These are phyloP conservation scores for Caenorhabditis panamensis DNA, from an alignment of 2,888 invertebrate species.

Conservation along the genomic window DNA sequence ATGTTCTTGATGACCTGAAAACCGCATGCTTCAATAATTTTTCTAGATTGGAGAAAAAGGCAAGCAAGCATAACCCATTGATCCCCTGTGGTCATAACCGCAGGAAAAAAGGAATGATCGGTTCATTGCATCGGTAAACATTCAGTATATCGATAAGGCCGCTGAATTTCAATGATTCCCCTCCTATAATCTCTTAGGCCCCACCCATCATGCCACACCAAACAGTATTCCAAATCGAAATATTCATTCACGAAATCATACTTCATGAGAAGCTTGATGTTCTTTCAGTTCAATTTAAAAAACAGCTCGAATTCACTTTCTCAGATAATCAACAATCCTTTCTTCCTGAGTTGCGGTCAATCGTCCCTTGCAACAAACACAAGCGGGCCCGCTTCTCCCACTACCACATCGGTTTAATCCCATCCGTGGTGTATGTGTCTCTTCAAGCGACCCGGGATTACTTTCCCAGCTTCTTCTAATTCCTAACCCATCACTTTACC, in stretches of 20 bases:
- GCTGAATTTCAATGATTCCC: slow-evolving; percentile 54
- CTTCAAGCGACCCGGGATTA: slow-evolving; percentile 56
- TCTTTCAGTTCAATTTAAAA: too few relatives aligned
- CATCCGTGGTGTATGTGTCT: slow-evolving; percentile 44
- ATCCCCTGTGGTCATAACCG: not conserved
- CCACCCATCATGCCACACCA: not conserved
- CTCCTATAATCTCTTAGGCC: slow-evolving; percentile 32
- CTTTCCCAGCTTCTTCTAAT: slow-evolving; percentile 59
- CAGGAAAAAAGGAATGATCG: slow-evolving; percentile 12
- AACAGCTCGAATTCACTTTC: too few relatives aligned
- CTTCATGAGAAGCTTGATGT: too few relatives aligned
- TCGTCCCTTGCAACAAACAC: slow-evolving; percentile 12
- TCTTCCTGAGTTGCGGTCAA: not conserved
- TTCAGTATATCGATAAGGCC: slow-evolving; percentile 52
- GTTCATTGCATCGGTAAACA: slow-evolving; percentile 60
- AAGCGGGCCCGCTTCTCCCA: not conserved
- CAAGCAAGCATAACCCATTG: slow-evolving; percentile 45
- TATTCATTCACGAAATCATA: not conserved
- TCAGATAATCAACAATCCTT: too few relatives aligned
- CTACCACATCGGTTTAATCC: slow-evolving; percentile 57
- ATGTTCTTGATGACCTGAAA: not conserved
- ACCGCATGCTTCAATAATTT: slow-evolving; percentile 15
- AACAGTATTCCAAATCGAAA: not conserved
- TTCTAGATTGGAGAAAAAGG: not conserved
- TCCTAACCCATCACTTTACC: slow-evolving; percentile 33